Evolutionary conservation across 35 echinoderm and acorn worm genomes (phyloP).

Genomic region (Eucidaris tribuloides): DNA sequence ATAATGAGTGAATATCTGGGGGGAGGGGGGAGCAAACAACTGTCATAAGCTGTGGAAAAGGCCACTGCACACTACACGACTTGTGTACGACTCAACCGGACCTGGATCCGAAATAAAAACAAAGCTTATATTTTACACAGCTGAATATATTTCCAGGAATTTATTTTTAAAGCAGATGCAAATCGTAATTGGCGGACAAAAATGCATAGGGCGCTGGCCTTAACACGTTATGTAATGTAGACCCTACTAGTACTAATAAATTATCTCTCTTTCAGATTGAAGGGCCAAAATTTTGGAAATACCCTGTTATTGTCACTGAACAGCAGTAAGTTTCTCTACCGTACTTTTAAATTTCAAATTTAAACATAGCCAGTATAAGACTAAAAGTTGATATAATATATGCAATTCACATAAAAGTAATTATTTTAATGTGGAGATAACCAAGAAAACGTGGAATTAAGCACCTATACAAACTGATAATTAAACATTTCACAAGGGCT

Average conservation of each 20-base stretch:
- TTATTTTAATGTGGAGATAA: background rate
- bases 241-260: background rate
- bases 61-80: too few relatives aligned
- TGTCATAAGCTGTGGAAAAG: too few relatives aligned
- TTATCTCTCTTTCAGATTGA: conserved; percentile 44
- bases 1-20: too few relatives aligned
- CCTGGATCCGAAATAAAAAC: too few relatives aligned
- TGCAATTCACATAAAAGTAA: background rate
- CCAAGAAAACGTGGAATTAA: background rate
- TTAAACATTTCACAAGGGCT: too few relatives aligned
- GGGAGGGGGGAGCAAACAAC: too few relatives aligned
- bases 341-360: background rate
- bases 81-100: too few relatives aligned
- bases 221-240: too few relatives aligned
- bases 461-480: too few relatives aligned
- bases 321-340: conserved; percentile 53
- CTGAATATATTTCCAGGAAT: too few relatives aligned
- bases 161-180: too few relatives aligned
- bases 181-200: background rate
- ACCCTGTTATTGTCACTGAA: conserved; percentile 87
- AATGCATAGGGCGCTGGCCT: background rate
- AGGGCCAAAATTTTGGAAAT: conserved; percentile 77
- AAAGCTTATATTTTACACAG: too few relatives aligned
- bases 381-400: background rate
- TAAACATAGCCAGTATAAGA: background rate